These are phyloP conservation scores for Rhagophthalmus giganteus DNA, from an alignment of 2,888 invertebrate species.

Conservation along the genomic window DNA sequence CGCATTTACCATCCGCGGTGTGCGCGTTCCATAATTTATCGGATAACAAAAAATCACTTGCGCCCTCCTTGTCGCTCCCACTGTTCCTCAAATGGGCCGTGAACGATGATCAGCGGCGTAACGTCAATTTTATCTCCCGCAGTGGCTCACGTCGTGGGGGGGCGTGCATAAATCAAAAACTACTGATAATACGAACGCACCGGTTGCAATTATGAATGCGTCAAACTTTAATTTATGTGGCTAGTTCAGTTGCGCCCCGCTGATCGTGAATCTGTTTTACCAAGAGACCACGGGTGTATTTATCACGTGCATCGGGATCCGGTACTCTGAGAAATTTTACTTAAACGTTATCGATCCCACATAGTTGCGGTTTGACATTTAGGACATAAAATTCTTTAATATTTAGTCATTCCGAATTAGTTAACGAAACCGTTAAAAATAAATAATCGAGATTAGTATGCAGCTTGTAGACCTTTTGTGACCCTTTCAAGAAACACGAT, in stretches of 20 bases:
- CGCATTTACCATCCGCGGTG: constrained; percentile 37
- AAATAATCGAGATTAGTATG: too few species aligned
- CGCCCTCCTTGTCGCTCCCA: constrained; percentile 15
- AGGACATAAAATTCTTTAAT: too few species aligned
- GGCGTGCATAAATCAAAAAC: constrained; percentile 52
- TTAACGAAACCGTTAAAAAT: too few species aligned
- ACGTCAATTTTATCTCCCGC: constrained; percentile 40
- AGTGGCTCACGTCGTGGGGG: constrained; percentile 48
- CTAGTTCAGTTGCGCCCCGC: constrained; percentile 36
- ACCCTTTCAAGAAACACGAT: too few species aligned
- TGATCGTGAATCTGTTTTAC: constrained; percentile 29
- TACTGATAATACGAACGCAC: constrained; percentile 52
- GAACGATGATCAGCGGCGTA: constrained; percentile 22
- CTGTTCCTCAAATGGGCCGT: constrained; percentile 7
- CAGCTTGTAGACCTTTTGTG: too few species aligned
- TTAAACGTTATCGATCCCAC: too few species aligned
- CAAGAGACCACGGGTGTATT: constrained; percentile 15
- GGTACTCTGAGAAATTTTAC: constrained; percentile 2
- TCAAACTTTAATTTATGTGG: constrained; percentile 54
- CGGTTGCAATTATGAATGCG: constrained; percentile 53
- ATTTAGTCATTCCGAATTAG: too few species aligned
- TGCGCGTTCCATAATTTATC: constrained; percentile 17
- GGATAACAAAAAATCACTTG: constrained; percentile 16
- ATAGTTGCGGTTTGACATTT: too few species aligned
- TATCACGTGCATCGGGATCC: constrained; percentile 12